Evolutionary conservation across 2,888 invertebrate genomes (phyloP).

Genomic region (Tetropium fuscum): DNA sequence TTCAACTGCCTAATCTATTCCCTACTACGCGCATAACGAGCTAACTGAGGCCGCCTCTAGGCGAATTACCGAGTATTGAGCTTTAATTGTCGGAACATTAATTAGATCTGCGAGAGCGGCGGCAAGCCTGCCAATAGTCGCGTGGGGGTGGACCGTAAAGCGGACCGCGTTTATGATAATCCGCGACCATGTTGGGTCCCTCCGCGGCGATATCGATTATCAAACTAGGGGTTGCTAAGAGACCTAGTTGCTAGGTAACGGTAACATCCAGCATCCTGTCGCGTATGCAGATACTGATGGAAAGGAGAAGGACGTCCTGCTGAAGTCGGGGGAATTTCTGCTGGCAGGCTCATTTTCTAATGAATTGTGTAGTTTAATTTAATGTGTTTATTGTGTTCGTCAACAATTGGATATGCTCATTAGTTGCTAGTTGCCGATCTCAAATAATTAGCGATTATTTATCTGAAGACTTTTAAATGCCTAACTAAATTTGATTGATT

Average conservation of each 20-base stretch:
- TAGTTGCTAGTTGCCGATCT: too few relatives aligned
- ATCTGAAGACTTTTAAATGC: too few relatives aligned
- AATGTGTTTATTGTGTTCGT: conserved; percentile 9
- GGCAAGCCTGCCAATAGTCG: conserved; percentile 36
- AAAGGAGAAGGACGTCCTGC: background rate
- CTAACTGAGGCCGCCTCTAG: too few relatives aligned
- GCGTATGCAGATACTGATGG: background rate
- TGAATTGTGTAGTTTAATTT: conserved; percentile 21
- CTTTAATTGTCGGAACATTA: conserved; percentile 31
- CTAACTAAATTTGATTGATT: too few relatives aligned
- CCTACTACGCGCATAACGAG: too few relatives aligned
- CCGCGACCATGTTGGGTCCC: conserved; percentile 47
- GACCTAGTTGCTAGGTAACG: conserved; percentile 35
- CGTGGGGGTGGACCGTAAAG: conserved; percentile 39
- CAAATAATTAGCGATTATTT: too few relatives aligned
- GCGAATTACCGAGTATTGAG: conserved; percentile 16
- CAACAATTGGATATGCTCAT: conserved; percentile 14
- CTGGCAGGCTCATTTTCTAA: conserved; percentile 21
- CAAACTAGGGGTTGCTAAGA: conserved; percentile 37
- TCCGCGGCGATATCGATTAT: conserved; percentile 36
- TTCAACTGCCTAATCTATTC: too few relatives aligned
- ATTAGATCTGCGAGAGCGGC: conserved; percentile 25
- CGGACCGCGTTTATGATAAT: conserved; percentile 48
- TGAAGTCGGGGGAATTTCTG: background rate
- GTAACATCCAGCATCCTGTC: conserved; percentile 24